Percentiles rank a stretch among this genome's conserved stretches.
phyloP scores from a whole-genome alignment of 2,888 invertebrate species.

The Aricia artaxerxes region DNA sequence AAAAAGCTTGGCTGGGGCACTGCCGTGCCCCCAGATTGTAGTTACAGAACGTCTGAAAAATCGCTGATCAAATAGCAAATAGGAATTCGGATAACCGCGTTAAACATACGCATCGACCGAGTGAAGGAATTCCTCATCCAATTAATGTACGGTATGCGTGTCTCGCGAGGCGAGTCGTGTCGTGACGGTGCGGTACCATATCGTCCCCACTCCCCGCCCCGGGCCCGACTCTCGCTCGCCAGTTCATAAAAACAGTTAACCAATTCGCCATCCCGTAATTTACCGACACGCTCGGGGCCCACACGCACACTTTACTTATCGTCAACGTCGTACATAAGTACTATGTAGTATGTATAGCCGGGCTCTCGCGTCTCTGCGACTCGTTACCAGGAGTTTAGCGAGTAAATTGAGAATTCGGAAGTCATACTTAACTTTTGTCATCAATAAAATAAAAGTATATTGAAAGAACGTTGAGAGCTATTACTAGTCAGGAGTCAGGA shows the following conservation, averaged over 20 bases:
- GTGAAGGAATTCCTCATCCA: neutral
- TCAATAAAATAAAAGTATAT: too few species aligned
- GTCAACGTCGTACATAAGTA: neutral
- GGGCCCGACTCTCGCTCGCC: neutral
- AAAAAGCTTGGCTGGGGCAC: too few species aligned
- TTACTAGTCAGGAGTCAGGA: too few species aligned
- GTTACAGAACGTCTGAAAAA: too few species aligned
- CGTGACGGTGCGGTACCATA: neutral
- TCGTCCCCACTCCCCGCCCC: neutral
- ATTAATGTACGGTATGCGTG: neutral
- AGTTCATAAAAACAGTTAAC: slow-evolving; percentile 15
- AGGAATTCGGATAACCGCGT: neutral
- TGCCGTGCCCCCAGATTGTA: too few species aligned
- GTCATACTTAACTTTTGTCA: too few species aligned
- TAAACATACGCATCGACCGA: neutral
- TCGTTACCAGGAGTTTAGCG: neutral
- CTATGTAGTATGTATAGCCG: too few species aligned
- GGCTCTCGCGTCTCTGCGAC: neutral
- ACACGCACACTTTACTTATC: slow-evolving; percentile 1
- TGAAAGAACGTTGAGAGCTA: too few species aligned
- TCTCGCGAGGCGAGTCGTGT: neutral
- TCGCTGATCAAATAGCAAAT: neutral
- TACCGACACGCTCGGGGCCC: neutral
- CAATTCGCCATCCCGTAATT: slow-evolving; percentile 25
- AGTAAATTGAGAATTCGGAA: too few species aligned